Evolutionary conservation across 2,113 vertebrate genomes (phyloP).

Genomic region (Diphyllodes magnificus): DNA sequence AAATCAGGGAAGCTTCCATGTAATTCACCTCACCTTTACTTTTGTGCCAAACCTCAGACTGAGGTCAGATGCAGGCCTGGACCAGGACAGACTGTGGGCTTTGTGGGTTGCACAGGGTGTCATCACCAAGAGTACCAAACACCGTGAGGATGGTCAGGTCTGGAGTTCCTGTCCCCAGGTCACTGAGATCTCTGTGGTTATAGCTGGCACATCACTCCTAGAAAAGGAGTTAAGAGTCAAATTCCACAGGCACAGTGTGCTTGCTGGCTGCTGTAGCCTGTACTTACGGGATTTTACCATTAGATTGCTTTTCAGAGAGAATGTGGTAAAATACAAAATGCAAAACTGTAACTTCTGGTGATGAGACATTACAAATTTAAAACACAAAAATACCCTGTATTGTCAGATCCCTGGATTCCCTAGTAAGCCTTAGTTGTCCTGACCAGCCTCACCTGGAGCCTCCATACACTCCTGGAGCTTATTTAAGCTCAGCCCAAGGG

Average conservation of each 20-base stretch:
- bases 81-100: not conserved
- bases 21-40: not conserved
- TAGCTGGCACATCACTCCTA: not conserved
- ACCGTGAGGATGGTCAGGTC: not conserved
- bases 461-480: not conserved
- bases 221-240: not conserved
- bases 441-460: not conserved
- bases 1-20: not conserved
- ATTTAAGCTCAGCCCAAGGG: not conserved
- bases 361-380: not conserved
- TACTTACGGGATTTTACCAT: not conserved
- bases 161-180: rapidly evolving
- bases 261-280: not conserved
- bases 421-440: not conserved
- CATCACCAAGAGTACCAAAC: not conserved
- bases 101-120: not conserved
- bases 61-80: not conserved
- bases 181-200: not conserved
- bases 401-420: not conserved
- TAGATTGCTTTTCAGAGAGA: not conserved
- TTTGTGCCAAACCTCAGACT: not conserved
- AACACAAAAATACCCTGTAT: not conserved
- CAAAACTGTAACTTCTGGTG: not conserved
- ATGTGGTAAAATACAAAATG: not conserved
- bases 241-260: not conserved